Evolutionary conservation across 2,888 invertebrate genomes (phyloP), one percentile per base, ranked within the genome.

Genomic region (Margaritifera margaritifera): DNA sequence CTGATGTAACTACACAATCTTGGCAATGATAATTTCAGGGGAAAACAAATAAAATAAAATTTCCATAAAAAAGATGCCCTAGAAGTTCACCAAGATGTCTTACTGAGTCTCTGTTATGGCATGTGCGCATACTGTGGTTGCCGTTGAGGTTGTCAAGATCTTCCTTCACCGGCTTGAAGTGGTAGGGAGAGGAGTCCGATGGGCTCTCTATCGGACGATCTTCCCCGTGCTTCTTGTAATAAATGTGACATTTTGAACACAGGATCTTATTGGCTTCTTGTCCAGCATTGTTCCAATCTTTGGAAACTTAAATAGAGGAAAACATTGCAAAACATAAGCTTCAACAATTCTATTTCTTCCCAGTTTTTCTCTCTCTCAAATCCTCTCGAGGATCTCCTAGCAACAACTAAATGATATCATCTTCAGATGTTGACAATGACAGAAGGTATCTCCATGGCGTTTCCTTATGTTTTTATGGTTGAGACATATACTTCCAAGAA

Each of bases 181-280:
- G 84, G 82, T 90, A 91, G 8, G 89, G 88, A 8, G 89, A 87
- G 52, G 89, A 81, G 53, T 84, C 89, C 61, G 86, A 77, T 15
- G 89, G 86, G 53, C 88, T 85, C 69, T 90, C 88, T 62, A 91
- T 84, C 25, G 90, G 89, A 18, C 91, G 88, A 77, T 94, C 90
- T 88, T 95, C 94, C 76, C 94, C 95, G 82, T 94, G 94, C 86
- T 94, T 94, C 90, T 95, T 94, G 87, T 93, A 93, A 89, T 94
- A 93, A 55, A 93, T 90, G 65, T 94, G 92, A 89, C 95, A 95
- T 86, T 95, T 94, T 84, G 93, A 93, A 90, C 95, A 95, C 64
- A 95, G 90, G 51, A 77, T 75, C 52, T 95, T 90, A 68, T 92
- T 90, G 66, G 93, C 92, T 80, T 94, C 94, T 86, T 93, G 94